Evolutionary conservation across 2,888 invertebrate species (phyloP).

Genomic region (Trachelus troglodyta): DNA sequence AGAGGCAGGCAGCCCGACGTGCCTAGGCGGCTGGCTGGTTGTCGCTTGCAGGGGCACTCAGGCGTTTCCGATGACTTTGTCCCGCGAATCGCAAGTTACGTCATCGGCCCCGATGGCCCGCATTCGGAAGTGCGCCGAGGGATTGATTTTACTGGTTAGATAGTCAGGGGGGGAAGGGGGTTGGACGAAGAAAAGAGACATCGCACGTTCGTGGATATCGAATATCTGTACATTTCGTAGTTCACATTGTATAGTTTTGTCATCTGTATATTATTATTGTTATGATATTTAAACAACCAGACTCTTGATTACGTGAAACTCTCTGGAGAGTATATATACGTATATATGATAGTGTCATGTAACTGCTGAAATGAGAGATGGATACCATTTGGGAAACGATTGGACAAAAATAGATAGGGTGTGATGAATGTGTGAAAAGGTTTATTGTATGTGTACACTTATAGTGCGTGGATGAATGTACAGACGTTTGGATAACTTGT

Average conservation of each 20-base stretch:
- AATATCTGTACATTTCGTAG: not conserved
- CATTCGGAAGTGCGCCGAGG: not conserved
- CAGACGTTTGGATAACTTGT: not conserved
- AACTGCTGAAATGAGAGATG: not conserved
- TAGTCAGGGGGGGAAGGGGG: not conserved
- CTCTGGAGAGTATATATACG: not conserved
- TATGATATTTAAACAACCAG: not conserved
- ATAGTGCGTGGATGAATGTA: not conserved
- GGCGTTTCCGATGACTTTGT: conserved; percentile 47
- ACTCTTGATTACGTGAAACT: not conserved
- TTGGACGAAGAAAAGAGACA: not conserved
- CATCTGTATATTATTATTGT: not conserved
- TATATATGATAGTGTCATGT: not conserved
- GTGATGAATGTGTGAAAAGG: not conserved
- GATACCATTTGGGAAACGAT: not conserved
- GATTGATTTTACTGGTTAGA: not conserved
- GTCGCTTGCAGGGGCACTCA: conserved; percentile 29
- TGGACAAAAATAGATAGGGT: not conserved
- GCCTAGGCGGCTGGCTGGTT: conserved; percentile 9
- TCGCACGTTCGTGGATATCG: not conserved
- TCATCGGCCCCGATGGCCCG: conserved; percentile 43
- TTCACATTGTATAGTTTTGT: not conserved
- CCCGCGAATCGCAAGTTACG: conserved; percentile 40
- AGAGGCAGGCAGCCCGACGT: conserved; percentile 6
- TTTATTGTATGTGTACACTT: not conserved